Evolutionary conservation across 2,888 invertebrate genomes (phyloP).

Genomic region (Archaeoteleia sp.): DNA sequence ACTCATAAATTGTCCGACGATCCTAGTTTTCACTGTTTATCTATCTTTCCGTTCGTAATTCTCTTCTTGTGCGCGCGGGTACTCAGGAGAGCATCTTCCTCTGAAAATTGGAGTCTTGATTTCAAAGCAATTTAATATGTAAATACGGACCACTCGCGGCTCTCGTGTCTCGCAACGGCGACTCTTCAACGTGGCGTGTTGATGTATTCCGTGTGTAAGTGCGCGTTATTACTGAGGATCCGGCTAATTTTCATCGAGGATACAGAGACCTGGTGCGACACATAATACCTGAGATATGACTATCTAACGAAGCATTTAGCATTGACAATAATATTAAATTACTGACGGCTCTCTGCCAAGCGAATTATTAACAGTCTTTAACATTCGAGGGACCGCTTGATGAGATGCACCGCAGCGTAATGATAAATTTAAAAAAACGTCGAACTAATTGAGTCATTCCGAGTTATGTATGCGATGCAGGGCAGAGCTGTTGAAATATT

Average conservation of each 20-base stretch:
- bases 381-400: slow-evolving; percentile 30
- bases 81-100: slow-evolving; percentile 26
- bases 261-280: slow-evolving; percentile 24
- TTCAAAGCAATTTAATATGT: slow-evolving; percentile 59
- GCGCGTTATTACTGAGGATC: slow-evolving; percentile 46
- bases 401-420: slow-evolving; percentile 31
- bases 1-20: slow-evolving; percentile 43
- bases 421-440: slow-evolving; percentile 44
- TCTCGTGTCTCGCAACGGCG: slow-evolving; percentile 11
- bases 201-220: slow-evolving; percentile 12
- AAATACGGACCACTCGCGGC: slow-evolving; percentile 52
- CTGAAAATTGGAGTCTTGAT: slow-evolving; percentile 53
- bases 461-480: slow-evolving; percentile 27
- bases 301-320: slow-evolving; percentile 61
- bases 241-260: slow-evolving; percentile 45
- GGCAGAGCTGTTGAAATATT: slow-evolving; percentile 43
- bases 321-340: slow-evolving; percentile 60
- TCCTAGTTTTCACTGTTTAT: slow-evolving; percentile 51
- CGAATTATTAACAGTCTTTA: slow-evolving; percentile 49
- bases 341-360: slow-evolving; percentile 31
- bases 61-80: slow-evolving; percentile 13
- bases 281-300: slow-evolving; percentile 57
- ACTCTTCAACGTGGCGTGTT: slow-evolving; percentile 8
- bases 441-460: slow-evolving; percentile 49
- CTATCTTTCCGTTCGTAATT: slow-evolving; percentile 40